Evolutionary conservation across 2,797 vertebrate genomes (phyloP).

Genomic region (Cyclura pinguis): DNA sequence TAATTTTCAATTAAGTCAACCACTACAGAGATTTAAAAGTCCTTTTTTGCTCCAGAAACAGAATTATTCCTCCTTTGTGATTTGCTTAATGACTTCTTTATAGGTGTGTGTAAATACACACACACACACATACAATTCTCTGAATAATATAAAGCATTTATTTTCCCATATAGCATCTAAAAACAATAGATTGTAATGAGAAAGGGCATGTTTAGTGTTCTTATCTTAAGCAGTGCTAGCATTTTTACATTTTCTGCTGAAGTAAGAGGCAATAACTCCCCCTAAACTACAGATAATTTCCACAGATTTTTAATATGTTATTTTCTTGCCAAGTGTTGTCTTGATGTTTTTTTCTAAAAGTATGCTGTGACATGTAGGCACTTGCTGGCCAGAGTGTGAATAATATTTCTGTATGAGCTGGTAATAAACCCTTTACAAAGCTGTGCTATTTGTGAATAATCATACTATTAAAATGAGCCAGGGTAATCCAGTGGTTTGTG

Average conservation of each 20-base stretch:
- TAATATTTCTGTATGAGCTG: not conserved
- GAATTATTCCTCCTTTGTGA: not conserved
- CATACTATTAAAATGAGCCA: not conserved
- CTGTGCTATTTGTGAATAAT: not conserved
- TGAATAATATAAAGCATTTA: not conserved
- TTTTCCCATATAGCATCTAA: not conserved
- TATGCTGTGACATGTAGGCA: not conserved
- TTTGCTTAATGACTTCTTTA: not conserved
- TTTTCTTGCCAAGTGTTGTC: not conserved
- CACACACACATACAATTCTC: not conserved
- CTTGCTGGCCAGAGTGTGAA: not conserved
- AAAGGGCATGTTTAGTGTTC: not conserved
- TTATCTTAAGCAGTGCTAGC: too few species aligned
- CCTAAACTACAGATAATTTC: not conserved
- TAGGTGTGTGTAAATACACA: not conserved
- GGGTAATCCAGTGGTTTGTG: too few species aligned
- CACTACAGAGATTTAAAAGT: not conserved
- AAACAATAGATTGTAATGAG: not conserved
- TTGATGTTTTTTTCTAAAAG: not conserved
- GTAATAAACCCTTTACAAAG: not conserved
- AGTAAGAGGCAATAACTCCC: not conserved
- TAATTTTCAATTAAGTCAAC: too few species aligned
- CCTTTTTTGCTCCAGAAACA: conserved; percentile 4
- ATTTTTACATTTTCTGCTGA: not conserved
- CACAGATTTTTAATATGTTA: not conserved